Percentiles rank a stretch among this genome's conserved stretches.
These are phyloP conservation scores for Achatina immaculata DNA, from an alignment of 1,140 invertebrate species.

Conservation along the genomic window DNA sequence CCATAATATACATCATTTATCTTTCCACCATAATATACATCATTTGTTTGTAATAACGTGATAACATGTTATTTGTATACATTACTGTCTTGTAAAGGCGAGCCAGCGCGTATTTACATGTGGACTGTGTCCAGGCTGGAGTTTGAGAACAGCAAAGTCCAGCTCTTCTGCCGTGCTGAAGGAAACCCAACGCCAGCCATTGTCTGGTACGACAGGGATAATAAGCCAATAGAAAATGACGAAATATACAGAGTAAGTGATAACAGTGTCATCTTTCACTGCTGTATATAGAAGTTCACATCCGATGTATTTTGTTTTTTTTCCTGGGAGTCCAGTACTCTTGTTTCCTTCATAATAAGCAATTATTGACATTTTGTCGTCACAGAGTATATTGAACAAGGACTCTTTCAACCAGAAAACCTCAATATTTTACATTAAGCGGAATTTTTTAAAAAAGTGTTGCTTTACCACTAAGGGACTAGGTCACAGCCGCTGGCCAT, in stretches of 20 bases:
- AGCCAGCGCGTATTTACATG: conserved; percentile 70
- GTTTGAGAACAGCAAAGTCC: conserved; percentile 76
- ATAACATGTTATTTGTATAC: no score
- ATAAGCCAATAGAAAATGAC: conserved; percentile 43
- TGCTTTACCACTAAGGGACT: no score
- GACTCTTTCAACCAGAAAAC: no score
- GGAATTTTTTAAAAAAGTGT: no score
- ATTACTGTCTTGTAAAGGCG: conserved; percentile 28
- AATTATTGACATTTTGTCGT: no score
- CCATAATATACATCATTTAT: no score
- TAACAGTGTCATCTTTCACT: background rate
- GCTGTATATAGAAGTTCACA: background rate
- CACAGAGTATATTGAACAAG: no score
- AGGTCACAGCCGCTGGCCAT: no score
- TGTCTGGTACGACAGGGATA: conserved; percentile 75
- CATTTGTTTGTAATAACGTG: no score
- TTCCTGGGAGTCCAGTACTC: background rate
- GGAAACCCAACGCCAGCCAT: conserved; percentile 78
- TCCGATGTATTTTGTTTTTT: background rate
- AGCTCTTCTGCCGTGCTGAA: conserved; percentile 80
- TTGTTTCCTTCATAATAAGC: background rate
- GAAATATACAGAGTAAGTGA: conserved; percentile 44
- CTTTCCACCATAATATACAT: no score
- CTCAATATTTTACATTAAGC: no score
- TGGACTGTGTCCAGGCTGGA: conserved; percentile 73